Evolutionary conservation across 1,140 invertebrate species (phyloP).

Genomic region (Limonius californicus): DNA sequence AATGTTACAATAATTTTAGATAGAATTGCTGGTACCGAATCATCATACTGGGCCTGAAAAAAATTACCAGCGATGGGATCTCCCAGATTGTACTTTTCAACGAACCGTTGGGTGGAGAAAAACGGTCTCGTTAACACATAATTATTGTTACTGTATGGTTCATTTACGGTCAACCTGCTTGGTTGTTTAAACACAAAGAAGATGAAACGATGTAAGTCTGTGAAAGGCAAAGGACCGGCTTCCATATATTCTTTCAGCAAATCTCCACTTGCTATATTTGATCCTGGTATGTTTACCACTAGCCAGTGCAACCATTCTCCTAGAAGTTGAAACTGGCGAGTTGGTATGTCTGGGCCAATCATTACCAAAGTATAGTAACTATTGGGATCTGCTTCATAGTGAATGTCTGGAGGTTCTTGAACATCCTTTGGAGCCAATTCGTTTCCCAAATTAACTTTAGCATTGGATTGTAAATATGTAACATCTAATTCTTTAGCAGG

Average conservation of each 20-base stretch:
- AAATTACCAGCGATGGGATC: constrained; percentile 46
- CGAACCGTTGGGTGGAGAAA: constrained; percentile 44
- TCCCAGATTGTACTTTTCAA: constrained; percentile 44
- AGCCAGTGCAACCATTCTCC: background rate
- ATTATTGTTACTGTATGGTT: constrained; percentile 46
- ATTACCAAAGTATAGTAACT: constrained; percentile 73
- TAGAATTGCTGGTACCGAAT: constrained; percentile 86
- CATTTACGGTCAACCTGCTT: constrained; percentile 47
- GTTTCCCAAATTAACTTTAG: constrained; percentile 53
- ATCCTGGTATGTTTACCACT: too few species aligned
- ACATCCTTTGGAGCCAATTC: constrained; percentile 71
- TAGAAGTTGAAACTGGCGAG: constrained; percentile 46
- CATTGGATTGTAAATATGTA: constrained; percentile 54
- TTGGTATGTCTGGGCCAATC: constrained; percentile 79
- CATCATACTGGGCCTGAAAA: constrained; percentile 63
- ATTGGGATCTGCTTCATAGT: constrained; percentile 57
- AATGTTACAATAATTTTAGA: too few species aligned
- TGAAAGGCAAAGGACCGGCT: too few species aligned
- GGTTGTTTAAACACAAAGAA: too few species aligned
- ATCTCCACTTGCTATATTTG: too few species aligned
- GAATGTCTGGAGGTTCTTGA: constrained; percentile 60
- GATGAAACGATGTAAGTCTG: too few species aligned
- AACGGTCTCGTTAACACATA: constrained; percentile 23
- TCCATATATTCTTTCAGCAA: too few species aligned
- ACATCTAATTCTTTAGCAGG: constrained; percentile 55